phyloP scores from a whole-genome alignment of 2,888 invertebrate genomes.

The Chrysomela aeneicollis region DNA sequence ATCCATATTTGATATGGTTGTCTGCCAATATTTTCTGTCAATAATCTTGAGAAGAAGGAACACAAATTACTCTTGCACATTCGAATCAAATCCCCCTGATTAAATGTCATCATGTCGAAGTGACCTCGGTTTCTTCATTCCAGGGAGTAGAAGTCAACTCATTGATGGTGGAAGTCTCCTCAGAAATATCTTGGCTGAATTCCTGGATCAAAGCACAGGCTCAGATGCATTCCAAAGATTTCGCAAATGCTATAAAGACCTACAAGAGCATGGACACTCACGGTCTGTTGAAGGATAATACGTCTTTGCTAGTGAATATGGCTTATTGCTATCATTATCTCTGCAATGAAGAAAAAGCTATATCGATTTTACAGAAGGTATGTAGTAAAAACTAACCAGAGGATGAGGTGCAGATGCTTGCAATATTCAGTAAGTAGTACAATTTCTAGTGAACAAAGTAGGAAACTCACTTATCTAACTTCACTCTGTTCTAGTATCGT shows the following conservation, averaged over 20 bases:
- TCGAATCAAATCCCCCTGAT: no score
- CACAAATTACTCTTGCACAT: no score
- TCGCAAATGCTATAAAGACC: constrained; percentile 71
- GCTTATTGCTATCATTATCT: constrained; percentile 78
- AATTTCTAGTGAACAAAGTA: no score
- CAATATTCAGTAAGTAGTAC: neutral
- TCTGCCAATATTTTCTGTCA: no score
- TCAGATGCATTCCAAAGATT: constrained; percentile 73
- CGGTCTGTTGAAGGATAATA: constrained; percentile 72
- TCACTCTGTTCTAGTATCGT: no score
- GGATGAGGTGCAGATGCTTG: neutral
- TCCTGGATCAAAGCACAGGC: constrained; percentile 72
- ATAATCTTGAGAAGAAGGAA: no score
- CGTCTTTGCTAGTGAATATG: constrained; percentile 71
- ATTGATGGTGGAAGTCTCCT: constrained; percentile 68
- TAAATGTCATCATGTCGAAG: no score
- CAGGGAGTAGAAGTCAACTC: constrained; percentile 79
- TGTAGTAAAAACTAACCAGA: neutral
- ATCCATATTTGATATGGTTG: no score
- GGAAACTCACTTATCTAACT: no score
- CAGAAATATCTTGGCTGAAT: constrained; percentile 66
- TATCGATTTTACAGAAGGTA: constrained; percentile 64
- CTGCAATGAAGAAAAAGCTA: constrained; percentile 74
- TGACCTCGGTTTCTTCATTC: no score
- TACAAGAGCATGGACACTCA: constrained; percentile 73